A percentile compares a stretch with the other conserved stretches of the same genome.
Conservation (phyloP, 2,113 vertebrate genomes). For the Dipodomys merriami region DNA sequence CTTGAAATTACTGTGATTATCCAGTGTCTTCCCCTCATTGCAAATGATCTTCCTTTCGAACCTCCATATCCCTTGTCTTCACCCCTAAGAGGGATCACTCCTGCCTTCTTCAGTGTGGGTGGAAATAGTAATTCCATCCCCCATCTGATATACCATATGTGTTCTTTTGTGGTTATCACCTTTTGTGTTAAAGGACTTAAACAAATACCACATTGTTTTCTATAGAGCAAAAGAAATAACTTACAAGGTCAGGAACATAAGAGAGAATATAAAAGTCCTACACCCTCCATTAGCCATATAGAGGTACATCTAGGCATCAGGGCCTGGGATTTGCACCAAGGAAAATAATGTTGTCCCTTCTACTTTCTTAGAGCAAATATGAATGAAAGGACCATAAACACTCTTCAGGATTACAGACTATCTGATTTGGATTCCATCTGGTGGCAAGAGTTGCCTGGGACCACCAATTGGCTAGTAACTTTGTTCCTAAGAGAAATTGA, state of each 20-base stretch:
- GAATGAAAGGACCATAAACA: neutral
- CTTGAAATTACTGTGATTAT: neutral
- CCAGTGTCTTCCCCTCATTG: neutral
- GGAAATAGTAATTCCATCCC: neutral
- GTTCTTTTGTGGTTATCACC: neutral
- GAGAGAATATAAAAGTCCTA: neutral
- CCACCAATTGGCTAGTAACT: neutral
- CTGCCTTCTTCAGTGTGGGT: neutral
- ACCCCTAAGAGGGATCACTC: neutral
- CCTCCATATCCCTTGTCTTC: neutral
- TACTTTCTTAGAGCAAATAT: neutral
- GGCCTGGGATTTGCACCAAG: neutral
- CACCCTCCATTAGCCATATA: neutral
- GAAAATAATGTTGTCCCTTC: neutral
- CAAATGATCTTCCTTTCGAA: neutral
- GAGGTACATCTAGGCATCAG: neutral
- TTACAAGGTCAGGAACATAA: neutral
- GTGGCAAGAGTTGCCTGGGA: neutral
- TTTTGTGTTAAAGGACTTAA: slow-evolving; percentile 13
- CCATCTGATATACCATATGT: neutral
- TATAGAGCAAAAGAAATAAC: neutral
- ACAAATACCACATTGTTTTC: neutral
- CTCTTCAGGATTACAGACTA: neutral
- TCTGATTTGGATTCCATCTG: neutral
- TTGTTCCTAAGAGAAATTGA: neutral